Evolutionary conservation across 2,797 vertebrate genomes (phyloP).

Genomic region (Allobates femoralis): DNA sequence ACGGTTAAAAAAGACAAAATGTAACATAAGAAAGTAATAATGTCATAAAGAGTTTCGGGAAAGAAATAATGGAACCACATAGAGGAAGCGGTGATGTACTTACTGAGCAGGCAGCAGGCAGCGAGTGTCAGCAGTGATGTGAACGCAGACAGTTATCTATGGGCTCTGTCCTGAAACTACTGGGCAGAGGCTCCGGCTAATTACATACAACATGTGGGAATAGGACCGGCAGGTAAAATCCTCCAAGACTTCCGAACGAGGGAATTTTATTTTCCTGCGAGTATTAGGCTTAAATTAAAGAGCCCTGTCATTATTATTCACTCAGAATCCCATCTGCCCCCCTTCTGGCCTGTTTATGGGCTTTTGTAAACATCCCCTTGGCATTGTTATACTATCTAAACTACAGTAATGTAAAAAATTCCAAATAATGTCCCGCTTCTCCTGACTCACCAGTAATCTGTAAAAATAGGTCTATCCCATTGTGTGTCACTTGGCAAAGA

Average conservation of each 20-base stretch:
- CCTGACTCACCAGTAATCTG: background rate
- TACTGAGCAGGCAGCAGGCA: conserved; percentile 9
- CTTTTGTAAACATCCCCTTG: background rate
- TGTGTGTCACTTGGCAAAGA: background rate
- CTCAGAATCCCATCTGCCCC: background rate
- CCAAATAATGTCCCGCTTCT: conserved; percentile 24
- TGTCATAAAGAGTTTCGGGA: no score
- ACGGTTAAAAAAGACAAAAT: background rate
- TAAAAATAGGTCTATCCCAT: background rate
- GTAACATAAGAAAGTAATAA: background rate
- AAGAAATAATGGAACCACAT: background rate
- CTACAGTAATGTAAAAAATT: conserved; percentile 10
- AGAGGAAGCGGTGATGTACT: background rate
- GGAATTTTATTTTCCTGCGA: conserved; percentile 13
- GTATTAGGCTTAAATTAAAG: conserved; percentile 44
- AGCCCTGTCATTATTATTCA: conserved; percentile 32
- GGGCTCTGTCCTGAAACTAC: conserved; percentile 24
- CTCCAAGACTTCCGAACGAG: conserved; percentile 67
- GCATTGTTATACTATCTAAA: conserved; percentile 33
- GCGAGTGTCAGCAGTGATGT: background rate
- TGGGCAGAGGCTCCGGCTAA: conserved; percentile 55
- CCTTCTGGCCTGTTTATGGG: background rate
- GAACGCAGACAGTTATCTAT: background rate
- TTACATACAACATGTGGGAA: conserved; percentile 61
- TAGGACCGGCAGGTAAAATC: conserved; percentile 70